Conservation (phyloP, 2,888 invertebrate genomes). For the Drosophila fulvimacula region DNA sequence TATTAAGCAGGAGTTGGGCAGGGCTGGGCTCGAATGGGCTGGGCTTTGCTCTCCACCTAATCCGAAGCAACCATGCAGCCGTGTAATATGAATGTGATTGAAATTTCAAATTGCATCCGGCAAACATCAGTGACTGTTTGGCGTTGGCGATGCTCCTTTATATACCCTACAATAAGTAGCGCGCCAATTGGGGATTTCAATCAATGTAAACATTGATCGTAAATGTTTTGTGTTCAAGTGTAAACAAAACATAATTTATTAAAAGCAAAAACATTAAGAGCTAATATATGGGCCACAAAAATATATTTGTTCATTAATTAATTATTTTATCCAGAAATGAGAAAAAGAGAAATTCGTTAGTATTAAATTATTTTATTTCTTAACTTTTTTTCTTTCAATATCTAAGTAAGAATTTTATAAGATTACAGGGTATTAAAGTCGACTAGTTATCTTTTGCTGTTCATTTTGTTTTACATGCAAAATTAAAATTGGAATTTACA, state of each 20-base stretch:
- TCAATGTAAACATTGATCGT: neutral
- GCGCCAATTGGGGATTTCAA: constrained; percentile 2
- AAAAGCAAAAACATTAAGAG: neutral
- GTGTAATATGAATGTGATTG: constrained; percentile 78
- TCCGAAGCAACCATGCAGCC: constrained; percentile 62
- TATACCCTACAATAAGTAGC: constrained; percentile 12
- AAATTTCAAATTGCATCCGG: constrained; percentile 80
- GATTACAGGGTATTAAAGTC: constrained; percentile 9
- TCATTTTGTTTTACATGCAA: constrained; percentile 15
- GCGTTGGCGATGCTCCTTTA: constrained; percentile 6
- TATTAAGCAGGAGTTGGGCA: constrained; percentile 32
- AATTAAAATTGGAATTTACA: constrained; percentile 67
- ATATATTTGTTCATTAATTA: too few relatives aligned
- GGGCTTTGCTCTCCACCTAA: constrained; percentile 33
- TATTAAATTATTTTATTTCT: neutral
- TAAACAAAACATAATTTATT: constrained; percentile 14
- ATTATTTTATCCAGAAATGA: neutral
- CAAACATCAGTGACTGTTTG: constrained; percentile 46
- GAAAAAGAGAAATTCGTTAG: neutral
- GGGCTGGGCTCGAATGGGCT: neutral
- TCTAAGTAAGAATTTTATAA: neutral
- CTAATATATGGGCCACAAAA: neutral
- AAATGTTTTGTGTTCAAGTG: neutral
- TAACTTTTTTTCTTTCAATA: too few relatives aligned
- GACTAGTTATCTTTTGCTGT: neutral